Evolutionary conservation across 2,797 vertebrate genomes (phyloP).

Genomic region (Cheirogaleus major): DNA sequence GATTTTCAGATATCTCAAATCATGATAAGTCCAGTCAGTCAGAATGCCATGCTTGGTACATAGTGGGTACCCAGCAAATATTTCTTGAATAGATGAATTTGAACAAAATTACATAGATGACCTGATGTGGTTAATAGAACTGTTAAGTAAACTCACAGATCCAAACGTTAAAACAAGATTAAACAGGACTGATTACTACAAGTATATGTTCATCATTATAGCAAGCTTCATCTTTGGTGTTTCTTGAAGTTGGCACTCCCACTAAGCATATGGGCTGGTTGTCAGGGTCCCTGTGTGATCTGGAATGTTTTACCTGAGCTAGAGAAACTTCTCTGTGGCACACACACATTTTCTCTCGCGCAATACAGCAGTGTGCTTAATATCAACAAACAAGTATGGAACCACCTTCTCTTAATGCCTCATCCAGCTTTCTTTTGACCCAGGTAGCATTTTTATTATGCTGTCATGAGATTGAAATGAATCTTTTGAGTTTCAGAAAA

Average conservation of each 20-base stretch:
- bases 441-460: neutral
- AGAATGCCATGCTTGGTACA: neutral
- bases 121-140: neutral
- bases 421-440: neutral
- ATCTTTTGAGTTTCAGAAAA: neutral
- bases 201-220: neutral
- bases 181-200: neutral
- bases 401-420: neutral
- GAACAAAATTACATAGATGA: neutral
- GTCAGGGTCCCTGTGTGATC: neutral
- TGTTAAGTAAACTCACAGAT: neutral
- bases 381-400: neutral
- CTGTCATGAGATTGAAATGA: neutral
- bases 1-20: neutral
- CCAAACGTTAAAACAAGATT: neutral
- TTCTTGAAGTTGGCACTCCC: neutral
- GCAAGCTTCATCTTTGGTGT: neutral
- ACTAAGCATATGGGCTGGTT: neutral
- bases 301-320: neutral
- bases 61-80: neutral
- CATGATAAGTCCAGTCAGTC: neutral
- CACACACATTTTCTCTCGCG: neutral
- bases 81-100: neutral
- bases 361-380: neutral
- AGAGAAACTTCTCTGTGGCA: neutral